phyloP scores from a whole-genome alignment of 2,797 vertebrate species.

The Mormyrus proboscirostris region DNA sequence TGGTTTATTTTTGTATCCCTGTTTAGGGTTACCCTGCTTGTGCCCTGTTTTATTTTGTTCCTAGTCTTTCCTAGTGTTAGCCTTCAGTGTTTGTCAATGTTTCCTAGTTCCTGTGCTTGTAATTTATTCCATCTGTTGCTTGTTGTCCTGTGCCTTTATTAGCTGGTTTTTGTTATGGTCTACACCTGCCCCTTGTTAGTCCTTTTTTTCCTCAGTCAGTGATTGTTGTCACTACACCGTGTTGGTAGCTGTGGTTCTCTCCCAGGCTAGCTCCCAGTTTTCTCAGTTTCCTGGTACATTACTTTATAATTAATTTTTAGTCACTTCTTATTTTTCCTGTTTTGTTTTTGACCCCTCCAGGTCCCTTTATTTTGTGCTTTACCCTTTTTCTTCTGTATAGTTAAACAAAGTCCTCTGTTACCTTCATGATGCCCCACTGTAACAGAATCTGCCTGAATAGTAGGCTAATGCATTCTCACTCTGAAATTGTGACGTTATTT shows the following conservation, averaged over 20 bases:
- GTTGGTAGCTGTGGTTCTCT: neutral
- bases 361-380: too few relatives aligned
- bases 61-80: neutral
- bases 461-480: neutral
- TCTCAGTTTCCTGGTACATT: too few relatives aligned
- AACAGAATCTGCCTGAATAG: neutral
- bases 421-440: neutral
- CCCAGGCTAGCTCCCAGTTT: too few relatives aligned
- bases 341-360: too few relatives aligned
- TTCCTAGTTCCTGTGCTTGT: neutral
- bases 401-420: neutral
- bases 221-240: neutral
- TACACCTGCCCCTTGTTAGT: neutral
- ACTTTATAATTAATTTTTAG: too few relatives aligned
- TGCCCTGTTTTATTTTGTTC: too few relatives aligned
- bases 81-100: neutral
- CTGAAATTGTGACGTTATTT: neutral
- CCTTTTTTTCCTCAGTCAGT: neutral
- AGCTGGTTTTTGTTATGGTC: neutral
- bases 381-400: neutral
- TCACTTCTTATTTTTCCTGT: too few relatives aligned
- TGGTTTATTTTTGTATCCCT: neutral
- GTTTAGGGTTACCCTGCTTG: neutral
- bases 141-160: neutral
- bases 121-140: neutral